Evolutionary conservation across 2,888 invertebrate genomes (phyloP), one percentile per base, ranked within the genome.

Genomic region (Heteromurus nitidus): DNA sequence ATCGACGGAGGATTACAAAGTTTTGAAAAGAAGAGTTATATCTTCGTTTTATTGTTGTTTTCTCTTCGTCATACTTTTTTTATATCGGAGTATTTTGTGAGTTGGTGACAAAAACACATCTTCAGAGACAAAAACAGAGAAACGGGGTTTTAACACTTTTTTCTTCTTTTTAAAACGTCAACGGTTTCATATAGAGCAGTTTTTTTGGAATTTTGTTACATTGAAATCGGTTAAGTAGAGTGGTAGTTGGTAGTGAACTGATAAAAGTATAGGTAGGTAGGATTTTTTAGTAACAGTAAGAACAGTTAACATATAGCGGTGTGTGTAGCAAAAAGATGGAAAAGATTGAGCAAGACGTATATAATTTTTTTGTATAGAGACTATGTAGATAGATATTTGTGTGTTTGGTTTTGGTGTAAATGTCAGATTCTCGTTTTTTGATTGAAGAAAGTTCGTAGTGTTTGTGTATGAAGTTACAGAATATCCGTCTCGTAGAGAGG

Each of bases 401-500:
- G 31, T 69, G 68, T 58, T 20, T 31, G 31, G 26, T 47, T 47
- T 7, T 30, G 62, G 24, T 76, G 22, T 50, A 60, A 20, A 24
- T 44, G 60, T 68, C 42, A 31, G 24, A 65, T 62, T 64, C 73
- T 80, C 47, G 11, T 18, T 5, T 47, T 28, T 67, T 74, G 69
- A 74, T 62, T 73, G 73, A 28, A 50, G 28, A 31, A 58, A 20
- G 3, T 69, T 58, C 60, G 13, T 24, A 53, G 30, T 31, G 20
- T 62, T 30, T 62, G 26, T 24, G 2, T 58, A 3, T 60, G n/a
- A 36, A 60, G 74, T 88, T 85, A 96, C 92, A 96, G 95, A 91
- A 96, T 96, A 90, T 96, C 96, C 87, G 96, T 96, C 91, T 96
- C 96, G 90, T 96, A 96, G 36, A 86, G 79, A 50, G 83, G 85